Base-by-base conservation (phyloP, 2,888 invertebrate genomes). In the Drosophila fulvimacula region DNA sequence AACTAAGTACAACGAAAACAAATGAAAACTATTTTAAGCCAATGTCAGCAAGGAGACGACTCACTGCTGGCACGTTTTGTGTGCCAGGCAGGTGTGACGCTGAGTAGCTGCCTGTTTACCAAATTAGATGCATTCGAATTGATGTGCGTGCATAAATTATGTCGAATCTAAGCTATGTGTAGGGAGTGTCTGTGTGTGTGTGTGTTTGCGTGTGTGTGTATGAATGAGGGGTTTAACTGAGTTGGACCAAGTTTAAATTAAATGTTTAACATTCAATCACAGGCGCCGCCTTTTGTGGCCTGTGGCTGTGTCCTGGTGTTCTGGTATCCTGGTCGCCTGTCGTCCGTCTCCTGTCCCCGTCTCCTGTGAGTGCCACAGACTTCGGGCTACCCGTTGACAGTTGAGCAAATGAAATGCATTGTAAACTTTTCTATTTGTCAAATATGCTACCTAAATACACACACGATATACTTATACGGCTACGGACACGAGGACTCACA, bases 41-140 rank as follows among this genome's bases (percentile, higher is more conserved):
- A 73, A 76, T 70, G 68, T 64, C 69, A 73, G 57, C 65, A 49
- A 62, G 61, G 44, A 69, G 61, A 42, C 51, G 49, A 38, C 21
- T 15, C 24, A 15, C 24, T 13, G 38, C 38, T 55, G 42, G 38
- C 41, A 41, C 48, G 24, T 19, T 42, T n/a, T 38, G 32, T 51
- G 41, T 61, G 72, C 51, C 78, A 81, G 58, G 88, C 82, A 83
- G 82, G 82, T 83, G 82, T 82, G 88, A 88, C 88, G 75, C 70
- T 65, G 74, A 67, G 53, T 64, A 58, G 62, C 64, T 65, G 74
- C 42, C 83, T 82, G 86, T 88, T 83, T 83, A 88, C 83, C 79
- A 84, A 88, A 88, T 84, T 88, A 84, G 84, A 86, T 84, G 89
- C 87, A 84, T 88, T 83, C 71, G 81, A 84, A 85, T 89, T 85